Evolutionary conservation across 2,797 vertebrate species (phyloP), one percentile per base, ranked within the genome.

Genomic region (Fundulus diaphanus): DNA sequence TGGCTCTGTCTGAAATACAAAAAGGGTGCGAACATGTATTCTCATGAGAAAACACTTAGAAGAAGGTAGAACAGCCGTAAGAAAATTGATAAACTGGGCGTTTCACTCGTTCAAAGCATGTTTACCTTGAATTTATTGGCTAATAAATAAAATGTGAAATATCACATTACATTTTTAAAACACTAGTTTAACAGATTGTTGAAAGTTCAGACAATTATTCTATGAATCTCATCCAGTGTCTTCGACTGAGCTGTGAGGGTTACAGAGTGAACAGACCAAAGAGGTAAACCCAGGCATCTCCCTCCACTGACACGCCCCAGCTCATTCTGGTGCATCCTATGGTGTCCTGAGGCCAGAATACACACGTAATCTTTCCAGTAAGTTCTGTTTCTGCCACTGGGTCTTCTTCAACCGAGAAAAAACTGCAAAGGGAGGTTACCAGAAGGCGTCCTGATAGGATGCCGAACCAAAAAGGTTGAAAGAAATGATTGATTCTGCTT

Each of bases 21-120:
- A 78, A 88, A 83, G 54, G 52, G 74, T 89, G 84, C 73, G 83
- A 88, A 89, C 65, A 71, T 42, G 49, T 85, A 72, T 78, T 77
- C 82, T 89, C 85, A 73, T 69, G 80, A 84, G 85, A 87, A 65
- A 78, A 68, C 57, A 80, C 33, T 16, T 29, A 52, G 69, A 79
- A 76, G 79, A 76, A 84, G 81, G 81, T 85, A 82, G 85, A 89
- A 79, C 81, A 69, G 70, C 59, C 68, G 70, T 72, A 78, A 84
- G 74, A 90, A 84, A 87, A 89, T 87, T 85, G 52, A 42, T 72
- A 72, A 3, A 22, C 51, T 57, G 44, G 31, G 51, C 79, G 79
- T 82, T 82, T 72, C 73, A 37, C 82, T 79, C 77, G 77, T 88
- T 88, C 51, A 73, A 77, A 88, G 77, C 40, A 22, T 87, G 80